Conservation (phyloP, 2,113 vertebrate species). For the Tenrec ecaudatus region DNA sequence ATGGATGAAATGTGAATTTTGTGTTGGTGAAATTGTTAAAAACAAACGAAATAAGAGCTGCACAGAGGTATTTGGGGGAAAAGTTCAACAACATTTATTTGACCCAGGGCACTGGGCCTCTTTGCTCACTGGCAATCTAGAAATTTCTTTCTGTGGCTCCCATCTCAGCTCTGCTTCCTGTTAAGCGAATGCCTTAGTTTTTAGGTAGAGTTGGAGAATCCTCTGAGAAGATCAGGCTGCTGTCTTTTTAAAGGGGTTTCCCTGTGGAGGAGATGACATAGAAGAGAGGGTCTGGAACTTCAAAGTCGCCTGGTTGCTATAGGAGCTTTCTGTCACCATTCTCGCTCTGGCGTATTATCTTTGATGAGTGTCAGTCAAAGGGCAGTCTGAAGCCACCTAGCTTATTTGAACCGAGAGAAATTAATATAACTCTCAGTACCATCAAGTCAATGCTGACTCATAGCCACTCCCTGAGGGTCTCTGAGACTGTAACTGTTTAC, state of each 20-base stretch:
- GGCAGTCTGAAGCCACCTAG: slow-evolving; percentile 13
- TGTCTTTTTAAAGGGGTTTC: slow-evolving; percentile 30
- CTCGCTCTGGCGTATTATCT: background rate
- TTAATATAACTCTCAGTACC: background rate
- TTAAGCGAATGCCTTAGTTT: background rate
- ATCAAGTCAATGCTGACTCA: too few species aligned
- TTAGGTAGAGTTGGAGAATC: background rate
- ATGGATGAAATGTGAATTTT: too few species aligned
- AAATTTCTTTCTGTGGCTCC: background rate
- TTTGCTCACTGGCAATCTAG: background rate
- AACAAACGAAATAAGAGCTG: too few species aligned
- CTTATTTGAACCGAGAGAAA: slow-evolving; percentile 40
- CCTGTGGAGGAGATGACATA: background rate
- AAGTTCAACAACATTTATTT: background rate
- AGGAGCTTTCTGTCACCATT: background rate
- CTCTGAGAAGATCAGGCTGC: background rate
- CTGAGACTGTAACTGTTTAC: too few species aligned
- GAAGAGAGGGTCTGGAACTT: background rate
- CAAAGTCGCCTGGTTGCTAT: background rate
- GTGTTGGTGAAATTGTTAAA: too few species aligned
- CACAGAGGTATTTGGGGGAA: background rate
- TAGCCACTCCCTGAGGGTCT: too few species aligned
- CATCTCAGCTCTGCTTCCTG: background rate
- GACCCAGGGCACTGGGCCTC: background rate
- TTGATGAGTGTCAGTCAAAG: background rate